Evolutionary conservation across 2,113 vertebrate species (phyloP).

Genomic region (Crotalus tigris): DNA sequence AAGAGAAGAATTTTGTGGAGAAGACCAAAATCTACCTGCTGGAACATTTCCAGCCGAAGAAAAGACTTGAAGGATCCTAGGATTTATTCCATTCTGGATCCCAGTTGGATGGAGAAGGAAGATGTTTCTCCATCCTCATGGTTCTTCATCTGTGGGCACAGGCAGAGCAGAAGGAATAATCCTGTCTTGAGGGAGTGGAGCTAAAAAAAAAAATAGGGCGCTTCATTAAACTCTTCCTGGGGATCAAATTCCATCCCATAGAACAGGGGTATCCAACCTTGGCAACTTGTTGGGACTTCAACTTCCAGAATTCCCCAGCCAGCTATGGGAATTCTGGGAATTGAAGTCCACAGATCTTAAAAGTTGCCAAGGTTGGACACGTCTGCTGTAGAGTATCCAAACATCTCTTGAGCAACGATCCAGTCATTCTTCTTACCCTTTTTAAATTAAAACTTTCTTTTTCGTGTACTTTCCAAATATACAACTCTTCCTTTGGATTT

Average conservation of each 20-base stretch:
- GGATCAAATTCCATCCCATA: neutral
- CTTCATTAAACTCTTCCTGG: neutral
- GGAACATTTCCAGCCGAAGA: conserved; percentile 2
- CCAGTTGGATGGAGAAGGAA: neutral
- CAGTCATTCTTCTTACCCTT: neutral
- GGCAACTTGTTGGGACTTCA: neutral
- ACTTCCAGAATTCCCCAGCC: neutral
- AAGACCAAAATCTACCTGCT: neutral
- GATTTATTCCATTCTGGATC: neutral
- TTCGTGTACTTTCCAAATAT: neutral
- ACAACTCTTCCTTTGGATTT: neutral
- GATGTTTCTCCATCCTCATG: neutral
- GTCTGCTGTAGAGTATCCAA: fast-evolving
- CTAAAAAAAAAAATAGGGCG: neutral
- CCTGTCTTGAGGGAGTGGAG: neutral
- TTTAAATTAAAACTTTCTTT: neutral
- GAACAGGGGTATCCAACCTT: neutral
- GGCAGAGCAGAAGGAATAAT: neutral
- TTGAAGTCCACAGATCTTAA: neutral
- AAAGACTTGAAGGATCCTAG: neutral
- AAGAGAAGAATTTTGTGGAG: neutral
- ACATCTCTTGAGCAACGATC: neutral
- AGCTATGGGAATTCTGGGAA: neutral
- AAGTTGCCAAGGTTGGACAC: neutral
- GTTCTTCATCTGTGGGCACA: neutral